Evolutionary conservation across 2,797 vertebrate species (phyloP).

Genomic region (Danio tinwini): DNA sequence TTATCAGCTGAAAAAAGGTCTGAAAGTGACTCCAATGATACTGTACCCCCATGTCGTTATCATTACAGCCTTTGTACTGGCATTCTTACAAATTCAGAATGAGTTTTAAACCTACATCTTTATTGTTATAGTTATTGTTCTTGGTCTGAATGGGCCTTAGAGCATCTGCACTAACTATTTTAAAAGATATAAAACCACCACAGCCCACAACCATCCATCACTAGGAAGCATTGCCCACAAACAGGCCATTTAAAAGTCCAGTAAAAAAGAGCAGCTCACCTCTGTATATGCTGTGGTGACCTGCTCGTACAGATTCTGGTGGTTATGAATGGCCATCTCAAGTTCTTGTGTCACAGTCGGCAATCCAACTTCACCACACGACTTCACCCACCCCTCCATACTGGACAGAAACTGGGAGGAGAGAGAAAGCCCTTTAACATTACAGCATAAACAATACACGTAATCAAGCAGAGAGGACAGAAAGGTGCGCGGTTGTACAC

Average conservation of each 20-base stretch:
- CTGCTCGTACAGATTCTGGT: conserved; percentile 87
- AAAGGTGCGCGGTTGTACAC: neutral
- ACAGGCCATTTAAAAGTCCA: neutral
- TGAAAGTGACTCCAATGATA: too few species aligned
- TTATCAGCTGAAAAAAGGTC: too few species aligned
- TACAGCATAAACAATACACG: neutral
- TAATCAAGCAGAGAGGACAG: conserved; percentile 23
- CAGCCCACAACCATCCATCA: neutral
- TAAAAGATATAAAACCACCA: neutral
- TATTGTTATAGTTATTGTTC: neutral
- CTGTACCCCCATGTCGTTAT: too few species aligned
- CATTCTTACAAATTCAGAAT: too few species aligned
- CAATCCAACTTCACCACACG: conserved; percentile 86
- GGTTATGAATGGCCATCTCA: conserved; percentile 86
- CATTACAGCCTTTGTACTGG: too few species aligned
- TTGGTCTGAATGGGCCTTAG: neutral
- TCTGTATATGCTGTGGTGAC: conserved; percentile 88
- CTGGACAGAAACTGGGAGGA: conserved; percentile 82
- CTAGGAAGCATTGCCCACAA: neutral
- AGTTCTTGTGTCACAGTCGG: conserved; percentile 86
- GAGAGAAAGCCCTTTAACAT: neutral
- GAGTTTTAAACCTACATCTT: too few species aligned
- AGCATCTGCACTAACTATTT: neutral
- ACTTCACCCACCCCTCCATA: conserved; percentile 89
- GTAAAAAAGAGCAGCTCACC: conserved; percentile 68